These are phyloP conservation scores for Silurus aristotelis DNA, from an alignment of 2,797 vertebrate species.

Conservation along the genomic window DNA sequence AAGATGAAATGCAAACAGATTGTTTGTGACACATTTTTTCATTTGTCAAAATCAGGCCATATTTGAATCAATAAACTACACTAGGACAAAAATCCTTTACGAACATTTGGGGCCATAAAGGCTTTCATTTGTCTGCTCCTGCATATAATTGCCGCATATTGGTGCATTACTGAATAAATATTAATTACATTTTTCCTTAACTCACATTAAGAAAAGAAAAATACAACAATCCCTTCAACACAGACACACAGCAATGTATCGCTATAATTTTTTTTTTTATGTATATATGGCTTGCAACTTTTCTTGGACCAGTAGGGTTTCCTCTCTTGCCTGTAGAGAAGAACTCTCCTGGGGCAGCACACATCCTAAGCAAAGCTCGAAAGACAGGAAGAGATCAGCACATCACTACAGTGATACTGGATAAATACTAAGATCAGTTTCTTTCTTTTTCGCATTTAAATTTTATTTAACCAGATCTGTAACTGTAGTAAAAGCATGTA, in stretches of 20 bases:
- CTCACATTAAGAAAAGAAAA: neutral
- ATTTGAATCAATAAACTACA: neutral
- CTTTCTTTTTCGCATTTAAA: neutral
- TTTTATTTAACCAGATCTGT: too few species aligned
- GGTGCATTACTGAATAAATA: neutral
- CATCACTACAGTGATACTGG: neutral
- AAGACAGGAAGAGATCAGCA: conserved; percentile 1
- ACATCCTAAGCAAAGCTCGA: neutral
- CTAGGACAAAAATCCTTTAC: neutral
- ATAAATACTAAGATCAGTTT: neutral
- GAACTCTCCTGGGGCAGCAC: neutral
- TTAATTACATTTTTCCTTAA: neutral
- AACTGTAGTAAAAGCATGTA: neutral
- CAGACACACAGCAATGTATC: neutral
- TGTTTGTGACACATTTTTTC: conserved; percentile 10
- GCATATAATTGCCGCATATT: neutral
- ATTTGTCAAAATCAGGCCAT: conserved; percentile 1
- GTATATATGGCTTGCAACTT: neutral
- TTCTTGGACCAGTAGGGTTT: neutral
- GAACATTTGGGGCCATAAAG: neutral
- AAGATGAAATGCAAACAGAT: conserved; percentile 24
- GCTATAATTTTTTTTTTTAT: neutral
- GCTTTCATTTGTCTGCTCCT: neutral
- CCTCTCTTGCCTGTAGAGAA: conserved; percentile 1
- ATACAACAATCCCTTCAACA: neutral